Evolutionary conservation across 1,140 invertebrate genomes (phyloP).

Genomic region (Drusus annulatus): DNA sequence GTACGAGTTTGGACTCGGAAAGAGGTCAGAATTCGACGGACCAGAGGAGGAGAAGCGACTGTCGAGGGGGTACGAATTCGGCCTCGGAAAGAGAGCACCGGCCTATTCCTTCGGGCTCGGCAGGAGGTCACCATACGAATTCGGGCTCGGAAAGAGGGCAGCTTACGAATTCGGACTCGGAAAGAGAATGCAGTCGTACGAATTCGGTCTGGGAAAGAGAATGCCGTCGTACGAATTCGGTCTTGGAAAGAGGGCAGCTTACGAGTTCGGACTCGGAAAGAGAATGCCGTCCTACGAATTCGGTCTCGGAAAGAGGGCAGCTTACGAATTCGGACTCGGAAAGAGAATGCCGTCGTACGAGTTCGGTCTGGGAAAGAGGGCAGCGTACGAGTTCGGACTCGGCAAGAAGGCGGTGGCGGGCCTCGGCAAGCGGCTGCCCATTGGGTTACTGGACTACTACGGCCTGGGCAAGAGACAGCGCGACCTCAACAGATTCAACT

Average conservation of each 20-base stretch:
- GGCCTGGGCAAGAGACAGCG: constrained; percentile 65
- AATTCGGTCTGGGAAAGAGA: constrained; percentile 64
- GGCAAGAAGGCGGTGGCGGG: constrained; percentile 65
- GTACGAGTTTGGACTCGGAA: constrained; percentile 64
- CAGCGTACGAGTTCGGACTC: constrained; percentile 67
- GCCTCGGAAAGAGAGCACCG: constrained; percentile 69
- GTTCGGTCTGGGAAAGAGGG: constrained; percentile 65
- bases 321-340: too few species aligned
- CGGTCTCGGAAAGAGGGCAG: constrained; percentile 68
- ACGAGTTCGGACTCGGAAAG: constrained; percentile 66
- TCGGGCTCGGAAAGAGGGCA: constrained; percentile 69
- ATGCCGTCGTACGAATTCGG: constrained; percentile 68
- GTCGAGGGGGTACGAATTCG: constrained; percentile 70
- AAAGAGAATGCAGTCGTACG: constrained; percentile 58
- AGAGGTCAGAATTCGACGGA: too few species aligned
- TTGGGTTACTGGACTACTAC: constrained; percentile 58
- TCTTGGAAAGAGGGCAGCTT: constrained; percentile 66
- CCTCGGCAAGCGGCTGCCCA: constrained; percentile 66
- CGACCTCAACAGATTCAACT: constrained; percentile 59
- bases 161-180: constrained; percentile 66
- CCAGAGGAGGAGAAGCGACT: too few species aligned
- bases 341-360: constrained; percentile 61
- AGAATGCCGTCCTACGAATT: constrained; percentile 59
- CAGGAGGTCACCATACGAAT: constrained; percentile 60
- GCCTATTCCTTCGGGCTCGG: constrained; percentile 66